Conservation (phyloP, 2,113 vertebrate genomes). For the Pelmatolapia mariae region DNA sequence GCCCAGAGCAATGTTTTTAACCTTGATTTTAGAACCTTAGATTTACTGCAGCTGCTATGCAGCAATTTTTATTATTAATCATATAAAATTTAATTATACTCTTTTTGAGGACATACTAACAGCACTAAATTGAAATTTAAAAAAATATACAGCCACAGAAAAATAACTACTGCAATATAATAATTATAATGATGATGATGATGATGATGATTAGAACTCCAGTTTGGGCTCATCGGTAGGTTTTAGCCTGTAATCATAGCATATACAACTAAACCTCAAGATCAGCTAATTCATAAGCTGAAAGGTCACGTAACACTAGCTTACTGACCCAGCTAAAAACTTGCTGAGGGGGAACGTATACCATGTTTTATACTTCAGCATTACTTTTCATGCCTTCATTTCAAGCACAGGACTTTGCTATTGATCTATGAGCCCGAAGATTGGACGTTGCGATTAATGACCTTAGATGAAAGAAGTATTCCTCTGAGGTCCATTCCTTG, state of each 20-base stretch:
- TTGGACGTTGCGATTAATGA: constrained; percentile 72
- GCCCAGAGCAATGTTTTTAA: constrained; percentile 54
- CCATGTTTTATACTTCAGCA: constrained; percentile 48
- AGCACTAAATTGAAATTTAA: background rate
- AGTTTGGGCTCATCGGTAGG: background rate
- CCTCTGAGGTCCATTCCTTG: constrained; percentile 66
- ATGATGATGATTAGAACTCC: background rate
- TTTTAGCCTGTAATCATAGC: background rate
- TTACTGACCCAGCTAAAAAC: constrained; percentile 45
- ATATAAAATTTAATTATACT: constrained; percentile 13
- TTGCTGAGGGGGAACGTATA: constrained; percentile 39
- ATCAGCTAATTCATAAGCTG: constrained; percentile 29
- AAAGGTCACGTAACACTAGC: constrained; percentile 28
- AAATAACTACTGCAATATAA: background rate
- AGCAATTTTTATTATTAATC: constrained; percentile 37
- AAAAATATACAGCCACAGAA: background rate
- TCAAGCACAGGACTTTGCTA: constrained; percentile 50
- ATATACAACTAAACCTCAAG: constrained; percentile 1
- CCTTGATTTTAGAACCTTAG: constrained; percentile 31
- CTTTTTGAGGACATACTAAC: background rate
- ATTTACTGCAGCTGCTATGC: constrained; percentile 17
- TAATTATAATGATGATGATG: background rate
- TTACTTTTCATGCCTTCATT: constrained; percentile 60
- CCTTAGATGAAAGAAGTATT: constrained; percentile 59
- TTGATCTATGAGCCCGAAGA: constrained; percentile 68